Percentiles rank a stretch among this genome's conserved stretches.
Evolutionary conservation across 2,888 invertebrate species (phyloP).

Genomic region (Brachylomia viminalis): DNA sequence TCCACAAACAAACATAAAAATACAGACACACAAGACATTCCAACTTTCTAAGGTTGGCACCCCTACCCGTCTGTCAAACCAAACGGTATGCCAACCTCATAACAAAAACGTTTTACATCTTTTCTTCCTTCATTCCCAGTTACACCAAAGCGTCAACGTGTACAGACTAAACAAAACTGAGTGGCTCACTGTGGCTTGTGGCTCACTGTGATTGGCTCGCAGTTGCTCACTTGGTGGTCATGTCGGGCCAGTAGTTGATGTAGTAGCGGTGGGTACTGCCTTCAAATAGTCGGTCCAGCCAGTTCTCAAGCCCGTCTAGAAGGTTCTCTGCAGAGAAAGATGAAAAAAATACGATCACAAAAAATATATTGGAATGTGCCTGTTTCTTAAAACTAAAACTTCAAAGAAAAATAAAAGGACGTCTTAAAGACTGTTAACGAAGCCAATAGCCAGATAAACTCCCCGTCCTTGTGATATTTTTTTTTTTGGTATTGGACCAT

Average conservation of each 20-base stretch:
- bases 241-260: slow-evolving; percentile 99
- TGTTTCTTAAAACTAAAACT: not conserved
- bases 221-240: slow-evolving; percentile 93
- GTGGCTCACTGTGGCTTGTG: slow-evolving; percentile 37
- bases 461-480: too few relatives aligned
- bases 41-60: slow-evolving; percentile 22
- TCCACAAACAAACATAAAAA: slow-evolving; percentile 23
- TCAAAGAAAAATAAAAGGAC: not conserved
- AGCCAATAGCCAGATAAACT: not conserved
- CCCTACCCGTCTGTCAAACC: slow-evolving; percentile 35
- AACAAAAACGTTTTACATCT: slow-evolving; percentile 17
- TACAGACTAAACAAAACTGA: slow-evolving; percentile 52
- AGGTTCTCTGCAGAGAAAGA: slow-evolving; percentile 93
- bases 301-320: slow-evolving; percentile 97
- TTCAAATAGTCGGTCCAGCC: slow-evolving; percentile 99
- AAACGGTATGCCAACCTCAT: slow-evolving; percentile 19
- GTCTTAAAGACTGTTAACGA: not conserved
- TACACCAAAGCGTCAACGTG: slow-evolving; percentile 53
- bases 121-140: slow-evolving; percentile 37
- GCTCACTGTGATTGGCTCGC: slow-evolving; percentile 86
- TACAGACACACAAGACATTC: slow-evolving; percentile 40
- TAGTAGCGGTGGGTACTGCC: slow-evolving; percentile 98
- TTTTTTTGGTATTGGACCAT: not conserved
- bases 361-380: too few relatives aligned
- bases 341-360: too few relatives aligned